Evolutionary conservation across 2,888 invertebrate genomes (phyloP).

Genomic region (Tinea trinotella): DNA sequence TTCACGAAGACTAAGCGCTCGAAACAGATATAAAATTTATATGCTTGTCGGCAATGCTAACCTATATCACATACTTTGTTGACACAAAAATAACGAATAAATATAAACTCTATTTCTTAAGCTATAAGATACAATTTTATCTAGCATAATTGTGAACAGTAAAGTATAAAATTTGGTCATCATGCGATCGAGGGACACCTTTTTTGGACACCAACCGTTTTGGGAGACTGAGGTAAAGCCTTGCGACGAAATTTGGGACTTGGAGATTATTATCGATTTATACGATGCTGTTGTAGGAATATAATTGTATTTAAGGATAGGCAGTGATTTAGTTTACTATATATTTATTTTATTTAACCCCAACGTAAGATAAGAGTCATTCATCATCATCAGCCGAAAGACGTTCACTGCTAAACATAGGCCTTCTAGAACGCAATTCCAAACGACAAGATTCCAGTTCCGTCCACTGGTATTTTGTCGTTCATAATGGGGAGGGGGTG

Average conservation of each 20-base stretch:
- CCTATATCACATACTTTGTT: background rate
- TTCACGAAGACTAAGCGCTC: background rate
- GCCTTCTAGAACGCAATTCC: too few relatives aligned
- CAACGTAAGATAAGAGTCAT: too few relatives aligned
- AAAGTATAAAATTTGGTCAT: background rate
- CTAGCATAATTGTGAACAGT: background rate
- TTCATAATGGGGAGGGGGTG: too few relatives aligned
- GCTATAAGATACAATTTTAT: background rate
- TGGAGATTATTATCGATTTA: background rate
- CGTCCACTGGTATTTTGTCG: too few relatives aligned
- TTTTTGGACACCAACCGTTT: conserved; percentile 14
- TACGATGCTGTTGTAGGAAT: too few relatives aligned
- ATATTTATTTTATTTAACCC: too few relatives aligned
- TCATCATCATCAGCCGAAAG: too few relatives aligned
- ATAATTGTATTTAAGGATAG: too few relatives aligned
- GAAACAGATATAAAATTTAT: conserved; percentile 16
- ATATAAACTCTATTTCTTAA: background rate
- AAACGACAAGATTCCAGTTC: too few relatives aligned
- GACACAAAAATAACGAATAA: background rate
- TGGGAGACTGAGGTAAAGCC: conserved; percentile 5
- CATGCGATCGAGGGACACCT: conserved; percentile 15
- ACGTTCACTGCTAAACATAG: too few relatives aligned
- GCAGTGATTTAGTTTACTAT: too few relatives aligned
- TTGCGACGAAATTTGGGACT: conserved; percentile 1
- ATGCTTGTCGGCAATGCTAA: conserved; percentile 11